Evolutionary conservation across 2,797 vertebrate species (phyloP).

Genomic region (Macropus fuliginosus): DNA sequence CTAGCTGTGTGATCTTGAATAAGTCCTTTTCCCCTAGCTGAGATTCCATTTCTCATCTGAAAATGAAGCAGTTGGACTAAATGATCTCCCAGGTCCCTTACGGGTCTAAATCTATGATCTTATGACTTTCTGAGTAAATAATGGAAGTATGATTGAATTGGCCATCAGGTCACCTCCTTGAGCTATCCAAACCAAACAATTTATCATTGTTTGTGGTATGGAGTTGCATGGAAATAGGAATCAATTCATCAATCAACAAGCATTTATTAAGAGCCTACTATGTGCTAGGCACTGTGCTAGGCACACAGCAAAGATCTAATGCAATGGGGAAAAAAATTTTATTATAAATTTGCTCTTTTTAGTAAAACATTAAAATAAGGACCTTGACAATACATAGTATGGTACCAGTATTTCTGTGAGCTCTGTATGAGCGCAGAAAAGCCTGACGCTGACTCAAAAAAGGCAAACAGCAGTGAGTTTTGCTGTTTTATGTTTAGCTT

Average conservation of each 20-base stretch:
- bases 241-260: neutral
- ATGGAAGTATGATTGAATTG: neutral
- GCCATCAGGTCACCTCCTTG: neutral
- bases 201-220: neutral
- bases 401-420: slow-evolving; percentile 8
- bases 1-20: neutral
- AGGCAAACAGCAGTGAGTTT: slow-evolving; percentile 78
- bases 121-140: neutral
- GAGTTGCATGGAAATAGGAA: neutral
- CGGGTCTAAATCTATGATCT: neutral
- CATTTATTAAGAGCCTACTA: neutral
- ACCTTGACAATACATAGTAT: slow-evolving; percentile 65
- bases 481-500: slow-evolving; percentile 79
- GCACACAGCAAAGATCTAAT: neutral
- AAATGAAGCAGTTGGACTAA: neutral
- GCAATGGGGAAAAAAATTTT: neutral
- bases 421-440: slow-evolving; percentile 40
- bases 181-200: neutral
- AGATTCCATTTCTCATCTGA: slow-evolving; percentile 1
- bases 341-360: neutral
- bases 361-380: slow-evolving; percentile 53
- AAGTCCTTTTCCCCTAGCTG: neutral
- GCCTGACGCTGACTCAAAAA: slow-evolving; percentile 61
- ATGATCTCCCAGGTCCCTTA: neutral
- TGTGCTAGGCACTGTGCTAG: neutral